These are phyloP conservation scores for Acrossocheilus wenchowensis DNA, from an alignment of 2,797 vertebrate genomes.

Conservation along the genomic window DNA sequence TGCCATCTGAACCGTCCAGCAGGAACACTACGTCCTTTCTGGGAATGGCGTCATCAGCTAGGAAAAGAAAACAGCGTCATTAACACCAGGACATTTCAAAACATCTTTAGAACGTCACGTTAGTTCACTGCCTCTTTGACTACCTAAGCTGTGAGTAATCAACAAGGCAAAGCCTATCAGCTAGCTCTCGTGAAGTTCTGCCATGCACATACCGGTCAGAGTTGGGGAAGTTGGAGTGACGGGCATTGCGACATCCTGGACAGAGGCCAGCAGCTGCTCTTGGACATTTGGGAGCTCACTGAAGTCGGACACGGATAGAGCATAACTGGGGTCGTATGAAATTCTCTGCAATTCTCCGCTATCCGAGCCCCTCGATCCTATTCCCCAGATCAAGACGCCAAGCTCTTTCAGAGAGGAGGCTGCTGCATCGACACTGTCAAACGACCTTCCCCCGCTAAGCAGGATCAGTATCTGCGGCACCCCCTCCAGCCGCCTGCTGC, in stretches of 20 bases:
- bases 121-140: not conserved
- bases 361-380: slow-evolving; percentile 72
- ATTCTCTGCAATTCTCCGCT: slow-evolving; percentile 63
- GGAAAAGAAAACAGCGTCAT: not conserved
- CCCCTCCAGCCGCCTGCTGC: slow-evolving; percentile 54
- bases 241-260: slow-evolving; percentile 36
- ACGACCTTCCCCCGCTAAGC: slow-evolving; percentile 27
- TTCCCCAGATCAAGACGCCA: slow-evolving; percentile 52
- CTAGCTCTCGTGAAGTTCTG: slow-evolving; percentile 10
- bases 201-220: slow-evolving; percentile 11
- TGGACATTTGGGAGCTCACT: slow-evolving; percentile 59
- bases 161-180: too few relatives aligned
- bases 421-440: slow-evolving; percentile 44
- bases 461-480: slow-evolving; percentile 58
- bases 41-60: slow-evolving; percentile 37
- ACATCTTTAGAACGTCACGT: slow-evolving; percentile 20
- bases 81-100: not conserved
- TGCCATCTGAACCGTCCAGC: too few relatives aligned
- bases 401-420: slow-evolving; percentile 51
- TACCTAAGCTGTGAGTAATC: too few relatives aligned
- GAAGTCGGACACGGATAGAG: slow-evolving; percentile 61
- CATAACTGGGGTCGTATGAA: slow-evolving; percentile 54
- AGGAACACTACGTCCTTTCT: too few relatives aligned
- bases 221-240: not conserved
- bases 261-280: slow-evolving; percentile 48